A percentile compares a stretch with the other conserved stretches of the same genome.
Conservation (phyloP, 2,113 vertebrate species). For the Burhinus oedicnemus region DNA sequence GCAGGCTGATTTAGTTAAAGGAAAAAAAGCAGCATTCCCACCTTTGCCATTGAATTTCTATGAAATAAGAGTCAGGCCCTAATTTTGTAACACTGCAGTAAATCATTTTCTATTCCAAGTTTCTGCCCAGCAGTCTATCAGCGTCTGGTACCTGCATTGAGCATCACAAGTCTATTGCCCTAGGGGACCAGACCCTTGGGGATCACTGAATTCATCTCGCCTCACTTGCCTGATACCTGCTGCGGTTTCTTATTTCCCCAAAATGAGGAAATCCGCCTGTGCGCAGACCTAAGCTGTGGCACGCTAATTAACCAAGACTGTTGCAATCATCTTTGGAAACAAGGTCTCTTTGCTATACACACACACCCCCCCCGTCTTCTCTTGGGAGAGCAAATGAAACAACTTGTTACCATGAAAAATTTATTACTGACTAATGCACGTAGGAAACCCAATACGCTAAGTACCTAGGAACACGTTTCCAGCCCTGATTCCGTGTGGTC, state of each 20-base stretch:
- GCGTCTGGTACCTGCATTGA: accelerated
- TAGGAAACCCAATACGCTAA: neutral
- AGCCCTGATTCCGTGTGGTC: neutral
- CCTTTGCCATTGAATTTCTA: neutral
- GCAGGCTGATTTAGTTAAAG: neutral
- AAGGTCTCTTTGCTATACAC: neutral
- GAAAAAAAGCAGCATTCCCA: neutral
- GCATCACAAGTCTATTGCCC: accelerated
- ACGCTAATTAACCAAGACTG: neutral
- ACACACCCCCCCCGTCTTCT: neutral
- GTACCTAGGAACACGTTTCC: neutral
- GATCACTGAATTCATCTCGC: neutral
- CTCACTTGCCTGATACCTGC: neutral
- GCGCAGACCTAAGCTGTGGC: neutral
- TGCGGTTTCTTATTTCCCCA: neutral
- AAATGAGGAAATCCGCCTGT: accelerated
- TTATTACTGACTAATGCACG: neutral
- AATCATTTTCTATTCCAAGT: neutral
- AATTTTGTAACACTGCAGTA: neutral
- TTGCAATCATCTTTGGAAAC: neutral
- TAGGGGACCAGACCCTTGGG: neutral
- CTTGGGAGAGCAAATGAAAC: neutral
- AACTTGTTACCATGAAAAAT: conserved; percentile 31
- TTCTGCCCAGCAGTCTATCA: neutral
- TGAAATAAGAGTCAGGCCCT: neutral